Evolutionary conservation across 2,888 invertebrate genomes (phyloP), one percentile per base, ranked within the genome.

Genomic region (Alcis repandata): DNA sequence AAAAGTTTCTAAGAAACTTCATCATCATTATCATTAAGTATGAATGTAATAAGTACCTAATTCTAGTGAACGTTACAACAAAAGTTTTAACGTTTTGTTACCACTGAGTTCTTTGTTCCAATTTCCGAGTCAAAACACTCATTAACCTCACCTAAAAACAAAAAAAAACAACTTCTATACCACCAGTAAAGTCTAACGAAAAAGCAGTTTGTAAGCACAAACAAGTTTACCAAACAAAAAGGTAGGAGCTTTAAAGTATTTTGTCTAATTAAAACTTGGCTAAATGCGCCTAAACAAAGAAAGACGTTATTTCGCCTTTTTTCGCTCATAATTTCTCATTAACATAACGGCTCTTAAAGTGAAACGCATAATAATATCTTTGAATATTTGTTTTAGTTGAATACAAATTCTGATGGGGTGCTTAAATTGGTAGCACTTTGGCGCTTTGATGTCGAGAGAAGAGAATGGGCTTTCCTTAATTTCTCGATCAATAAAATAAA

Each of bases 221-320:
- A 72, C 62, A 68, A 69, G 67, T 57, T 61, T 17, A 53, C 20
- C 63, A 41, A 71, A 71, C 68, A 71, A 73, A 71, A 73, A 70
- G 61, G 68, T 65, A 59, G 46, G 17, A 63, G 67, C 65, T 70
- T 68, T 60, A 66, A 68, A 71, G 71, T 64, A 69, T 68, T 68
- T 68, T 67, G 67, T 65, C 67, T 67, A 67, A 70, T 73, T 71
- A 73, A 73, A 71, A 73, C 68, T 73, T 73, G 4, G 49, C 64
- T 53, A 45, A 69, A 68, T 65, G 60, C 56, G 45, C 63, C 59
- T 60, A 53, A 69, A 70, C 68, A 73, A 70, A 69, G 57, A 53
- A 63, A 59, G 59, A 61, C 58, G 60, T 19, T 59, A 40, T 40
- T 48, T 49, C 41, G 49, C 40, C n/a, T 48, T 63, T 58, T 64